Evolutionary conservation across 2,113 vertebrate species (phyloP).

Genomic region (Etheostoma spectabile): DNA sequence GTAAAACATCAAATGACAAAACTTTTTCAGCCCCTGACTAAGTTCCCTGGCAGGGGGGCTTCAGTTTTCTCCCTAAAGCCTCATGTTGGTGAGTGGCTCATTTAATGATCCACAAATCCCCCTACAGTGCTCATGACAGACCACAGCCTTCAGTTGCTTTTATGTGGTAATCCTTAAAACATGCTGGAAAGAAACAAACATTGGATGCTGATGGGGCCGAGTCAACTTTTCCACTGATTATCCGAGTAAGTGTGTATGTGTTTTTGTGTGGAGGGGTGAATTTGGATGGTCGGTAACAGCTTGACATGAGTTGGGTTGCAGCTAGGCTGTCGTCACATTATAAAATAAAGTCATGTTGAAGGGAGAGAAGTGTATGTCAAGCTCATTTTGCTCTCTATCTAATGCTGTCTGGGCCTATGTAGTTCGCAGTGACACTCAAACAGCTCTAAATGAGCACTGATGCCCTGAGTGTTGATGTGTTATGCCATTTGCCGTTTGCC

Average conservation of each 20-base stretch:
- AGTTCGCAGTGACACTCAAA: slow-evolving; percentile 77
- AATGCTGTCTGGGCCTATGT: slow-evolving; percentile 61
- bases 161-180: slow-evolving; percentile 80
- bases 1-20: slow-evolving; percentile 69
- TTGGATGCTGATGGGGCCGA: slow-evolving; percentile 69
- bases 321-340: slow-evolving; percentile 60
- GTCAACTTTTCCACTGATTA: slow-evolving; percentile 76
- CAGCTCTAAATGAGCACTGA: slow-evolving; percentile 74
- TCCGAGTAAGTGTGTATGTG: slow-evolving; percentile 6
- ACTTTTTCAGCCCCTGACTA: slow-evolving; percentile 64
- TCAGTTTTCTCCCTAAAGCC: slow-evolving; percentile 59
- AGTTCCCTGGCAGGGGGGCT: slow-evolving; percentile 64
- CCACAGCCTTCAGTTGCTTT: slow-evolving; percentile 73
- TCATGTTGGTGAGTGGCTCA: slow-evolving; percentile 61
- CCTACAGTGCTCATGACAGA: slow-evolving; percentile 74
- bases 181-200: slow-evolving; percentile 71
- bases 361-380: slow-evolving; percentile 72
- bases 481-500: slow-evolving; percentile 78
- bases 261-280: slow-evolving; percentile 25
- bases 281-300: slow-evolving; percentile 49
- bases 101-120: slow-evolving; percentile 79
- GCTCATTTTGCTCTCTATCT: slow-evolving; percentile 70
- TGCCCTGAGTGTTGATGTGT: slow-evolving; percentile 73
- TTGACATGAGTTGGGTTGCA: slow-evolving; percentile 66
- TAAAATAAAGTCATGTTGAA: slow-evolving; percentile 75